Evolutionary conservation across 2,797 vertebrate genomes (phyloP).

Genomic region (Margarornis squamiger): DNA sequence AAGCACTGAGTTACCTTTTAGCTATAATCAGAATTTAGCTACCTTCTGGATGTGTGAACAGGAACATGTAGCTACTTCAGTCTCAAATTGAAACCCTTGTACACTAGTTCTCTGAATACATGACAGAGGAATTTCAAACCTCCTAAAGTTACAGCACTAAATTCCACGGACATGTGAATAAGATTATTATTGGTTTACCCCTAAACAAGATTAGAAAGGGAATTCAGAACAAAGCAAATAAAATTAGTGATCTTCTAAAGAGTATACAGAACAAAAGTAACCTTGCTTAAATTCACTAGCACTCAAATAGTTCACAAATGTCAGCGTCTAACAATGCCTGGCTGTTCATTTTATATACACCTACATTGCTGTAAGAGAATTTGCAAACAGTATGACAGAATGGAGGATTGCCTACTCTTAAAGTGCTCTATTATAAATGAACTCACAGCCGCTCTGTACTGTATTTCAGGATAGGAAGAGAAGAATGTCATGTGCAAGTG

Average conservation of each 20-base stretch:
- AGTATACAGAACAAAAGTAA: neutral
- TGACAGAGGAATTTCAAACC: neutral
- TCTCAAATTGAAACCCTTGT: neutral
- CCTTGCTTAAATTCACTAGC: neutral
- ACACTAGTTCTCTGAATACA: neutral
- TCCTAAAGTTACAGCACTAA: neutral
- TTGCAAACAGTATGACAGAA: constrained; percentile 8
- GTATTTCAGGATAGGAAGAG: neutral
- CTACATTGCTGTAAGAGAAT: neutral
- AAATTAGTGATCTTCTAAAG: constrained; percentile 3
- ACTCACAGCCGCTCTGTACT: neutral
- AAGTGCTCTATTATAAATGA: constrained; percentile 8
- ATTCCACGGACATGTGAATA: neutral
- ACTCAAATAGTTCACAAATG: neutral
- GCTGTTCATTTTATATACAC: neutral
- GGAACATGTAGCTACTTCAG: neutral
- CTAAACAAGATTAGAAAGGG: constrained; percentile 13
- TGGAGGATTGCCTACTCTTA: neutral
- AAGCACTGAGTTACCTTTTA: neutral
- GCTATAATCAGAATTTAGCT: neutral
- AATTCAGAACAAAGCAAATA: neutral
- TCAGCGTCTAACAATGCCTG: neutral
- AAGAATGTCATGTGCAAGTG: constrained; percentile 1
- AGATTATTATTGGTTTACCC: neutral
- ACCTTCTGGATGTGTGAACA: neutral